Base-by-base conservation (phyloP, 2,797 vertebrate species). In the Labroides dimidiatus region DNA sequence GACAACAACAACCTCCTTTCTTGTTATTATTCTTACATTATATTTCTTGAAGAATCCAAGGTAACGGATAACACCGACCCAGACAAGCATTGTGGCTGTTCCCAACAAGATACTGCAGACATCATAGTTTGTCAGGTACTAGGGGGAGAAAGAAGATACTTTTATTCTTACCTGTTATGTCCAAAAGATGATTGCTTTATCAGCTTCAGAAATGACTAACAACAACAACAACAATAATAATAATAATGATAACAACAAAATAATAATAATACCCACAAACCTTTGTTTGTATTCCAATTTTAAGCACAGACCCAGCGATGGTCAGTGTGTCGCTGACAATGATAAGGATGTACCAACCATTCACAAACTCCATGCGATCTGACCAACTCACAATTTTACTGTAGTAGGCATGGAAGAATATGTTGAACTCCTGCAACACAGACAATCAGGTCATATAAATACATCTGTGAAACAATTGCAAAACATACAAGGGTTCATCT, bases 201-300 rank as follows among this genome's bases (percentile, higher is more conserved):
- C 12, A 39, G 12, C 13, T 39, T 13, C 13, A 13, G 13, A 39
- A 39, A 4, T 39, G 11, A 2, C 37, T 12, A 49, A 61, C 53
- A 33, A 6, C 30, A 33, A 33, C 5, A 33, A 33, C 30, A 33
- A 33, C 30, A 27, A 0, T n/a, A n/a, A n/a, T n/a, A n/a, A n/a
- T n/a, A n/a, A n/a, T n/a, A n/a, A n/a, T n/a, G n/a, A n/a, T n/a
- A n/a, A n/a, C n/a, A n/a, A n/a, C n/a, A n/a, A n/a, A n/a, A n/a
- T n/a, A n/a, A n/a, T n/a, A n/a, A n/a, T n/a, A n/a, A n/a, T n/a
- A n/a, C n/a, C n/a, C n/a, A n/a, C 68, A 55, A 63, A 97, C 97
- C 95, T 99, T 99, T 48, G 94, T 95, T 84, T 98, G 96, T 77
- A 99, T 99, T 85, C 96, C 96, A 86, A 98, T 97, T 91, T 99